These are phyloP conservation scores for Scytalopus superciliaris DNA, from an alignment of 2,113 vertebrate species.

Conservation along the genomic window DNA sequence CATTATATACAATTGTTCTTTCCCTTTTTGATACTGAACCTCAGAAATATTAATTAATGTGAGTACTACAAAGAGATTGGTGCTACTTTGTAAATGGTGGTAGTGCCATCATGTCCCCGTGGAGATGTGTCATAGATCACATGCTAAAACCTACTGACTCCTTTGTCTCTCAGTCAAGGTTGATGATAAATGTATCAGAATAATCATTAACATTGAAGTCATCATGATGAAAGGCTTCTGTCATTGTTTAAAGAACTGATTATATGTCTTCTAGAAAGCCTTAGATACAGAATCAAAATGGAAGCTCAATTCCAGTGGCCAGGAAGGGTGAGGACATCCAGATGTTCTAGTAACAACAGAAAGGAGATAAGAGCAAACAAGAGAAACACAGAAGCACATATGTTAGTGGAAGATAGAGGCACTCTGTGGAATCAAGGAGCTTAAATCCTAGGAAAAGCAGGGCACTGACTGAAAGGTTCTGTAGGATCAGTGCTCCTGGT, in stretches of 20 bases:
- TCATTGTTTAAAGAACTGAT: background rate
- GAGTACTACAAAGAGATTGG: background rate
- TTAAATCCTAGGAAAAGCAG: background rate
- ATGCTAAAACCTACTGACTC: background rate
- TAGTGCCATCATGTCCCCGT: background rate
- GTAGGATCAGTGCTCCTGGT: background rate
- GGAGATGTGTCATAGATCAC: background rate
- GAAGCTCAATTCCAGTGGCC: background rate
- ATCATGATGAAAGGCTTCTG: background rate
- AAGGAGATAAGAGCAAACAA: background rate
- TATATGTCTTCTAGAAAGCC: background rate
- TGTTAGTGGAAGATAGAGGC: rapidly evolving
- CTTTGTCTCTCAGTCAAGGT: background rate
- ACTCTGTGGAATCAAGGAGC: background rate
- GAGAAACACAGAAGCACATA: background rate
- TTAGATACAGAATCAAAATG: background rate
- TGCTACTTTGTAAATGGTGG: background rate
- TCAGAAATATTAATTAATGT: background rate
- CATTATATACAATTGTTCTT: background rate
- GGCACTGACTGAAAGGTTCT: background rate
- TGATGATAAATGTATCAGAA: background rate
- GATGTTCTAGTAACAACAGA: background rate
- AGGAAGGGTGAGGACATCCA: background rate
- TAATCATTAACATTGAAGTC: background rate
- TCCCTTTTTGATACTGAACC: background rate